These are phyloP conservation scores for Lochmaea crataegi DNA, from an alignment of 2,888 invertebrate genomes.

Conservation along the genomic window DNA sequence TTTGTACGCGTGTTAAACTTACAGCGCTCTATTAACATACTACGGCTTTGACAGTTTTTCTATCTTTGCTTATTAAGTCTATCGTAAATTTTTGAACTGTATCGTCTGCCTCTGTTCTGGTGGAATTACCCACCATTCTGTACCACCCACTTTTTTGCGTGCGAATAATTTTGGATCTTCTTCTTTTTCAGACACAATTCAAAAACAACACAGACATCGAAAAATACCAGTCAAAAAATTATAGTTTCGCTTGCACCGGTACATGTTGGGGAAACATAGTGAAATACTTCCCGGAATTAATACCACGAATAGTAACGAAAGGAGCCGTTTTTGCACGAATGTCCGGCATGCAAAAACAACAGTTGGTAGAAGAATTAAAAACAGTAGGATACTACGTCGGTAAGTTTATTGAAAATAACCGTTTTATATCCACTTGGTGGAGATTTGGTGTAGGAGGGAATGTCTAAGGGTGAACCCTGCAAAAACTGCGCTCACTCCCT, in stretches of 20 bases:
- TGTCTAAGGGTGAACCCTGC: too few relatives aligned
- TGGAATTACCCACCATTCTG: too few relatives aligned
- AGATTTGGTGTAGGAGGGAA: too few relatives aligned
- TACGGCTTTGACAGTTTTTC: too few relatives aligned
- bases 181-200: constrained; percentile 30
- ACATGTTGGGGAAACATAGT: constrained; percentile 79
- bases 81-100: too few relatives aligned
- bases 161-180: neutral
- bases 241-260: constrained; percentile 66
- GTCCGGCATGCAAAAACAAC: constrained; percentile 95
- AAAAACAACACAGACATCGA: constrained; percentile 42
- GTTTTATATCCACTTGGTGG: neutral
- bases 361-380: constrained; percentile 88
- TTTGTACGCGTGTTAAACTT: too few relatives aligned
- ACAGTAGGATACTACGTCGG: constrained; percentile 89
- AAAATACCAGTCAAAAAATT: constrained; percentile 36
- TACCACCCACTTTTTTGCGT: too few relatives aligned
- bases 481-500: too few relatives aligned
- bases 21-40: too few relatives aligned
- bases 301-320: constrained; percentile 75
- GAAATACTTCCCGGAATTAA: constrained; percentile 75
- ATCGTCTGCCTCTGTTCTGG: too few relatives aligned
- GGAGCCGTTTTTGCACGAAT: constrained; percentile 94
- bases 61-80: too few relatives aligned
- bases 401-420: constrained; percentile 62